Percentiles rank a stretch among this genome's conserved stretches.
phyloP scores from a whole-genome alignment of 1,140 invertebrate species.

The Brachionus asplanchnoidis region DNA sequence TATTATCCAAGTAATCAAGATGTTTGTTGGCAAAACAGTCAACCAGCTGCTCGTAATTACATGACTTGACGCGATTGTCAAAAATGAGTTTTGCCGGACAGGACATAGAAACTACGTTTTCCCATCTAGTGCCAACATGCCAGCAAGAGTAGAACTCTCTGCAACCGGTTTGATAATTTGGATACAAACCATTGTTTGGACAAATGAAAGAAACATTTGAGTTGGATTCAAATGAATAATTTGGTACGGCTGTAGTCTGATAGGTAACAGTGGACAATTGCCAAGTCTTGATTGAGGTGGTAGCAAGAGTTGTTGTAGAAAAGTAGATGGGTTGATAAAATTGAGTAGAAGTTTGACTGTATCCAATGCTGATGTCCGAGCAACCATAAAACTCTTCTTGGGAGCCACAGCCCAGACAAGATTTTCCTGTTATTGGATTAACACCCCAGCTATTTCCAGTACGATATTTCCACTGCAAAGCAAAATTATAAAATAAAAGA shows the following conservation, averaged over 20 bases:
- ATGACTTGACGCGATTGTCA: not conserved
- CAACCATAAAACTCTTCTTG: constrained; percentile 44
- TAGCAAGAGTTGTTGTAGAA: not conserved
- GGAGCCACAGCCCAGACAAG: constrained; percentile 44
- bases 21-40: not conserved
- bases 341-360: not conserved
- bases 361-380: not conserved
- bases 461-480: constrained; percentile 41
- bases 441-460: constrained; percentile 43
- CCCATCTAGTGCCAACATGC: constrained; percentile 32
- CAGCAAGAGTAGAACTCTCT: constrained; percentile 14
- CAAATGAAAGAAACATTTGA: constrained; percentile 30
- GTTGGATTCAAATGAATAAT: not conserved
- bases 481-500: not conserved
- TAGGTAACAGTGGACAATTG: not conserved
- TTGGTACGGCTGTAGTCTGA: not conserved
- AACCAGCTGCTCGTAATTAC: constrained; percentile 5
- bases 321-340: not conserved
- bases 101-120: constrained; percentile 20
- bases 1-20: constrained; percentile 5
- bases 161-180: not conserved
- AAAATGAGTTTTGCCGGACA: constrained; percentile 4
- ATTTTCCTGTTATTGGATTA: constrained; percentile 17
- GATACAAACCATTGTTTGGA: constrained; percentile 20
- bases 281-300: not conserved